Conservation (phyloP, 2,797 vertebrate genomes). For the Antrozous pallidus region DNA sequence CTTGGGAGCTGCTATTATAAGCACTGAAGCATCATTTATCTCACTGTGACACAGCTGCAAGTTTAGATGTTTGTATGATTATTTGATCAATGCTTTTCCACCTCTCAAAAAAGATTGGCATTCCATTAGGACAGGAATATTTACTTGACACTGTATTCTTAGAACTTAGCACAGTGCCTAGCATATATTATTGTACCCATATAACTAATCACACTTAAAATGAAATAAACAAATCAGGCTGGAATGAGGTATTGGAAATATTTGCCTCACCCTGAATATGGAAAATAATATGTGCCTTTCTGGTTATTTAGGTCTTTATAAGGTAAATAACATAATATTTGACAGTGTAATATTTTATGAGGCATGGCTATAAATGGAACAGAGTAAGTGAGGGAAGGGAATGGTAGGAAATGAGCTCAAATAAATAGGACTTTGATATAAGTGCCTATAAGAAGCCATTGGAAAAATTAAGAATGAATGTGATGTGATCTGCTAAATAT, state of each 20-base stretch:
- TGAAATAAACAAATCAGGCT: neutral
- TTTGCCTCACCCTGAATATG: neutral
- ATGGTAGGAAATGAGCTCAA: neutral
- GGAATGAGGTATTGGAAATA: neutral
- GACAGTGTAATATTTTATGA: neutral
- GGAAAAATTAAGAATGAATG: neutral
- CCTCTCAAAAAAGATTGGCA: neutral
- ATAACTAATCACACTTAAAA: conserved; percentile 24
- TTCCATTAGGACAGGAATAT: neutral
- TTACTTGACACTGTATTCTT: neutral
- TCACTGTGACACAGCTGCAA: neutral
- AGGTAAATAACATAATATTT: neutral
- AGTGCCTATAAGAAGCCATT: neutral
- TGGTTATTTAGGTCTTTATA: neutral
- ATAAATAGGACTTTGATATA: neutral
- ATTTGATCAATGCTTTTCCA: neutral
- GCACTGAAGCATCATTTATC: neutral
- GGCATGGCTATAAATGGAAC: neutral
- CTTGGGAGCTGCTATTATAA: neutral
- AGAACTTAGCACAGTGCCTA: neutral
- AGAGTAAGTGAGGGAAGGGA: neutral
- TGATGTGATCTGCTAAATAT: neutral
- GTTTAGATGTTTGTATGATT: neutral
- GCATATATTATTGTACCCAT: neutral
- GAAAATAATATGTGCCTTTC: neutral